A percentile compares a stretch with the other conserved stretches of the same genome.
Conservation (phyloP, 2,113 vertebrate species). For the Hippocampus comes region DNA sequence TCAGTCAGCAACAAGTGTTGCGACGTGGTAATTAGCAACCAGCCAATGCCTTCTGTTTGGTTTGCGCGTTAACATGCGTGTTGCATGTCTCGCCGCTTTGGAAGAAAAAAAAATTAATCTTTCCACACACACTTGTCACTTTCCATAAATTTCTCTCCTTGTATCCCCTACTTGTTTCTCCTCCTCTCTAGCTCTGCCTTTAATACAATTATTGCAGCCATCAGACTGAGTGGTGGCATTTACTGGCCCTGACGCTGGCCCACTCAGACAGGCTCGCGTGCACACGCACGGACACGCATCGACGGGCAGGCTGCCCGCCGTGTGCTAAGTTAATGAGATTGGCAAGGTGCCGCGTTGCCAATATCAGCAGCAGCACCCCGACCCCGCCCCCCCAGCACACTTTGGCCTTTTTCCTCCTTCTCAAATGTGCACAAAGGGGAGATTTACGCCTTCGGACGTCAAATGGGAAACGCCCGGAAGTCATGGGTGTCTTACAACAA, state of each 20-base stretch:
- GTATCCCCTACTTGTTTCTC: slow-evolving; percentile 12
- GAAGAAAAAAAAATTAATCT: background rate
- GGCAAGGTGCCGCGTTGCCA: slow-evolving; percentile 58
- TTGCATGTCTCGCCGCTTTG: slow-evolving; percentile 10
- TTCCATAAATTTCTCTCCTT: slow-evolving; percentile 6
- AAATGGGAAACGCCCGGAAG: slow-evolving; percentile 17
- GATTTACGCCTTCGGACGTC: slow-evolving; percentile 13
- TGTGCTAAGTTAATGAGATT: slow-evolving; percentile 74
- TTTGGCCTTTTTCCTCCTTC: slow-evolving; percentile 24
- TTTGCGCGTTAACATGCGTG: background rate
- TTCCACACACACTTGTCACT: slow-evolving; percentile 6
- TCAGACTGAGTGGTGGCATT: slow-evolving; percentile 64
- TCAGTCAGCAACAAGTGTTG: slow-evolving; percentile 32
- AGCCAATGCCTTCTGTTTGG: slow-evolving; percentile 17
- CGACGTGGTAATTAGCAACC: slow-evolving; percentile 31
- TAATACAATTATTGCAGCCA: slow-evolving; percentile 63
- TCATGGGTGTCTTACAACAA: slow-evolving; percentile 23
- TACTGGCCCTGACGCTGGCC: slow-evolving; percentile 44
- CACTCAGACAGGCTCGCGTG: slow-evolving; percentile 15
- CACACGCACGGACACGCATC: slow-evolving; percentile 7
- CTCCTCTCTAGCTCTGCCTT: slow-evolving; percentile 40
- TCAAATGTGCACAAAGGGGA: slow-evolving; percentile 13
- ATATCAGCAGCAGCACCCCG: slow-evolving; percentile 49
- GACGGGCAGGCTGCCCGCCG: slow-evolving; percentile 60
- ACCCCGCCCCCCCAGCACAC: background rate